phyloP scores from a whole-genome alignment of 1,140 invertebrate genomes.

The Caenorhabditis elegans region DNA sequence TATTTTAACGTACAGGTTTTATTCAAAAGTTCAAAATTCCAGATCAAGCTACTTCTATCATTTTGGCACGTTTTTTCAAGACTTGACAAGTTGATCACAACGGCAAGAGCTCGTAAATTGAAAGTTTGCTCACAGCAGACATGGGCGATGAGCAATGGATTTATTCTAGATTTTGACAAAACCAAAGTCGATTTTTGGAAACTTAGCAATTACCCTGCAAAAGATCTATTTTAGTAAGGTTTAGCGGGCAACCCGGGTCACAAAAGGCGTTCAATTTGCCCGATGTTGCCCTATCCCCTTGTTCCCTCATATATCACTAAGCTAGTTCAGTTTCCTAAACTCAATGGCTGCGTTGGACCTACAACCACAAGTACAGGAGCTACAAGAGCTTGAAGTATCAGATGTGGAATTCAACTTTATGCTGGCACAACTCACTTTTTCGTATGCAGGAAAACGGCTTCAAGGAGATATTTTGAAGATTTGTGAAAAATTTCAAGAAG shows the following conservation, averaged over 20 bases:
- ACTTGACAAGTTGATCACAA: not conserved
- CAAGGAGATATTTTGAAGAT: not conserved
- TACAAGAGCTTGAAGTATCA: not conserved
- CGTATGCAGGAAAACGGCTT: not conserved
- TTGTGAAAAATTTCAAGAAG: not conserved
- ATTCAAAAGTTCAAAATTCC: too few relatives aligned
- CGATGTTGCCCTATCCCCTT: too few relatives aligned
- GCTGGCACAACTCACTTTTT: not conserved
- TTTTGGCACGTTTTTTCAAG: not conserved
- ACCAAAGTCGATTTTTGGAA: not conserved
- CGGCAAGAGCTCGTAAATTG: not conserved
- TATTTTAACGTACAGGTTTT: too few relatives aligned
- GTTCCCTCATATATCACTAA: too few relatives aligned
- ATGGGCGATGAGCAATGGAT: not conserved
- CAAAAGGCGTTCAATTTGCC: too few relatives aligned
- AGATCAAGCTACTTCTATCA: not conserved
- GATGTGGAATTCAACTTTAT: not conserved
- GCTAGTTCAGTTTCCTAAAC: not conserved
- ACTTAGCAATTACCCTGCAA: not conserved
- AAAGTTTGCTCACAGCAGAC: not conserved
- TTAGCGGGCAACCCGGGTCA: not conserved
- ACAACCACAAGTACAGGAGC: not conserved
- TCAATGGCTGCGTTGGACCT: not conserved
- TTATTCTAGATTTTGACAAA: not conserved
- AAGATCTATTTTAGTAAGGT: not conserved